Evolutionary conservation across 2,113 vertebrate genomes (phyloP).

Genomic region (Struthio camelus): DNA sequence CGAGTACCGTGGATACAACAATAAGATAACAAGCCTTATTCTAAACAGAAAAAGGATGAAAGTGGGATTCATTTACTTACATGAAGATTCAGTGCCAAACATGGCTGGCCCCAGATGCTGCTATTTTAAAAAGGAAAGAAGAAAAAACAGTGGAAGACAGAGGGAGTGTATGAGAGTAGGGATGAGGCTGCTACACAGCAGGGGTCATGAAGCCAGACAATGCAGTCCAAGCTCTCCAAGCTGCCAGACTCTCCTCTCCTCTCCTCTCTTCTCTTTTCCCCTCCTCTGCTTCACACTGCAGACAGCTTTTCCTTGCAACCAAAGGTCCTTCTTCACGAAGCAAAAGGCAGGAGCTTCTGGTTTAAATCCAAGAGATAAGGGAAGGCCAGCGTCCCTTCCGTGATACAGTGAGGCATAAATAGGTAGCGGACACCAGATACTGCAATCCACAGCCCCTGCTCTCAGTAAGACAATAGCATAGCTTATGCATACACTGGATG

Average conservation of each 20-base stretch:
- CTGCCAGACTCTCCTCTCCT: slow-evolving; percentile 81
- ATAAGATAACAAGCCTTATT: slow-evolving; percentile 37
- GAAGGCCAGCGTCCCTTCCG: slow-evolving; percentile 55
- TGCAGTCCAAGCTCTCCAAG: slow-evolving; percentile 85
- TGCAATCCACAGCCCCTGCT: slow-evolving; percentile 80
- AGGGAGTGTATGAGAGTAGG: slow-evolving; percentile 71
- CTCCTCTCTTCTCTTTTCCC: slow-evolving; percentile 74
- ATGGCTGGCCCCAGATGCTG: slow-evolving; percentile 93
- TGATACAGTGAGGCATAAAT: slow-evolving; percentile 64
- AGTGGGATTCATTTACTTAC: slow-evolving; percentile 87
- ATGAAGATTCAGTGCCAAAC: slow-evolving; percentile 98
- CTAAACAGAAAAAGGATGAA: slow-evolving; percentile 55
- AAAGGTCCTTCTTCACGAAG: slow-evolving; percentile 63
- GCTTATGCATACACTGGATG: slow-evolving; percentile 85
- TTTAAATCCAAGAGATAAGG: slow-evolving; percentile 72
- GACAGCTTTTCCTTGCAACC: slow-evolving; percentile 58
- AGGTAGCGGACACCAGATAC: slow-evolving; percentile 76
- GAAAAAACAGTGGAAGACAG: slow-evolving; percentile 50
- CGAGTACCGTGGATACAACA: neutral
- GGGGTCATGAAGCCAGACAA: slow-evolving; percentile 95
- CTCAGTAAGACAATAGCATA: slow-evolving; percentile 89
- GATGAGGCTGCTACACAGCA: slow-evolving; percentile 90
- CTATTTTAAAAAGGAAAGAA: slow-evolving; percentile 77
- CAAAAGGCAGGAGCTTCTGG: slow-evolving; percentile 52
- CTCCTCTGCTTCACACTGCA: slow-evolving; percentile 68